A percentile compares a stretch with the other conserved stretches of the same genome.
Evolutionary conservation across 2,113 vertebrate species (phyloP).

Genomic region (Muntiacus muntjak): DNA sequence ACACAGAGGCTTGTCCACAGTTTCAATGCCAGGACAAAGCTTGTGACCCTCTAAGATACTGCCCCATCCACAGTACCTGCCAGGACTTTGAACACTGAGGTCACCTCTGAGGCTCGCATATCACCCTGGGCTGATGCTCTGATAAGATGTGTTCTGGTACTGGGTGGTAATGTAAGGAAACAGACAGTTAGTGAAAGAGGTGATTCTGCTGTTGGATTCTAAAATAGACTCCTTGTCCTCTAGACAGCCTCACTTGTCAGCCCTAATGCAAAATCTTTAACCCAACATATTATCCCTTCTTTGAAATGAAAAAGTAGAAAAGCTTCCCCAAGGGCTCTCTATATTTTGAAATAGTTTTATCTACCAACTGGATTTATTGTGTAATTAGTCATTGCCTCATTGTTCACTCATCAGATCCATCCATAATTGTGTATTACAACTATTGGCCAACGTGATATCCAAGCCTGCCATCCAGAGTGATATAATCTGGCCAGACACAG

Average conservation of each 20-base stretch:
- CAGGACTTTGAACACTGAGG: neutral
- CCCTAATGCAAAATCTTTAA: neutral
- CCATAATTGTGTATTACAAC: too few relatives aligned
- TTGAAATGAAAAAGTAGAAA: neutral
- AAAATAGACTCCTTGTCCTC: neutral
- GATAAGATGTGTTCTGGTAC: neutral
- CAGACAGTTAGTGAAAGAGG: neutral
- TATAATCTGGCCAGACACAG: neutral
- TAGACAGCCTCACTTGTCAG: neutral
- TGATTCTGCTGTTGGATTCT: neutral
- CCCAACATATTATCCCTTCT: neutral
- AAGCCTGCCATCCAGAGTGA: neutral
- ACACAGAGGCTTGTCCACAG: too few relatives aligned
- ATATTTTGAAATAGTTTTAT: neutral
- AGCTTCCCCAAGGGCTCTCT: neutral
- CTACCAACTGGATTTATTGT: neutral
- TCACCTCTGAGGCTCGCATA: neutral
- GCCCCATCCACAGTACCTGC: neutral
- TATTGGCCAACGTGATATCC: rapidly evolving
- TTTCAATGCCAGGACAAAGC: neutral
- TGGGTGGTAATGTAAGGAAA: neutral
- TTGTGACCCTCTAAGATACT: neutral
- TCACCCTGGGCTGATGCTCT: neutral
- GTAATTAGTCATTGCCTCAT: neutral
- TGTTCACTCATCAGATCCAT: neutral